phyloP scores from a whole-genome alignment of 1,140 invertebrate genomes.

The Sitophilus oryzae region DNA sequence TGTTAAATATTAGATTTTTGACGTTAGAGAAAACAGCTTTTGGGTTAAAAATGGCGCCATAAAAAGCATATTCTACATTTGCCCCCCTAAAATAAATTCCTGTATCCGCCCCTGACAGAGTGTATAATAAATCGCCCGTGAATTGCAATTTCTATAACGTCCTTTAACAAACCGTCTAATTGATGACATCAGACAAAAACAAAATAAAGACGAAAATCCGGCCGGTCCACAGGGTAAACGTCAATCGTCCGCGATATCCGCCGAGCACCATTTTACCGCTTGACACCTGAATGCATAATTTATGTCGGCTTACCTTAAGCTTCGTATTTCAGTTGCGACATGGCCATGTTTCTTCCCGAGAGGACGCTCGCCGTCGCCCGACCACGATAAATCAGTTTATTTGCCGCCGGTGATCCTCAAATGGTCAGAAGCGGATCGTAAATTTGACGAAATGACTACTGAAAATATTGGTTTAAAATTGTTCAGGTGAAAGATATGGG shows the following conservation, averaged over 20 bases:
- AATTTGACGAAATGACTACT: too few species aligned
- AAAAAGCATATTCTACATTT: too few species aligned
- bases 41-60: too few species aligned
- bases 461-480: too few species aligned
- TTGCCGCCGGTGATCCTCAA: not conserved
- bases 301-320: slow-evolving; percentile 8
- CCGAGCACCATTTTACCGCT: slow-evolving; percentile 2
- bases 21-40: too few species aligned
- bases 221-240: not conserved
- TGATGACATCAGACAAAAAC: not conserved
- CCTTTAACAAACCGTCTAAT: too few species aligned
- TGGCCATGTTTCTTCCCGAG: slow-evolving; percentile 12
- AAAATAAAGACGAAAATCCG: not conserved
- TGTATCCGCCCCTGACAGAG: too few species aligned
- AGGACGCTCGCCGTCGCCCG: slow-evolving; percentile 5
- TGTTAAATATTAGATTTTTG: too few species aligned
- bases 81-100: too few species aligned
- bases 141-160: too few species aligned
- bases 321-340: not conserved
- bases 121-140: too few species aligned
- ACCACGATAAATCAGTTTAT: slow-evolving; percentile 11
- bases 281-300: slow-evolving; percentile 30
- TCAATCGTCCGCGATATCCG: not conserved
- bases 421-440: not conserved
- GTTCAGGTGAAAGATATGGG: too few species aligned